phyloP scores from a whole-genome alignment of 2,888 invertebrate species.

The Vanessa cardui region DNA sequence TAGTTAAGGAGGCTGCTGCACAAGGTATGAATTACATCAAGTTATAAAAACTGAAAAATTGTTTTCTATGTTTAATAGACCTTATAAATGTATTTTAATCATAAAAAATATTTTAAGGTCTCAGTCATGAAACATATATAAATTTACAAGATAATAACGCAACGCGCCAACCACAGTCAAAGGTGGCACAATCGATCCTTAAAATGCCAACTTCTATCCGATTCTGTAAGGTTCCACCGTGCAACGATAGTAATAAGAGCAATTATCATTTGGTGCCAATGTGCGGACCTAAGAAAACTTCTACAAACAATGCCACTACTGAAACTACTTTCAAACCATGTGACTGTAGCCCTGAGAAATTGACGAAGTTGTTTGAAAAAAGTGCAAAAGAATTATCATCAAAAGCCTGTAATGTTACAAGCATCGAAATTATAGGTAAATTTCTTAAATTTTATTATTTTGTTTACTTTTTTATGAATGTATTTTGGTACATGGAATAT shows the following conservation, averaged over 20 bases:
- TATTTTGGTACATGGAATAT: not conserved
- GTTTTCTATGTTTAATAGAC: not conserved
- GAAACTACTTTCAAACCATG: conserved; percentile 25
- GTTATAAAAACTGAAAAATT: not conserved
- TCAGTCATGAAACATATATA: conserved; percentile 22
- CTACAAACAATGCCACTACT: too few relatives aligned
- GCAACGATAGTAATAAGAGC: conserved; percentile 27
- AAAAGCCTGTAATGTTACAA: conserved; percentile 23
- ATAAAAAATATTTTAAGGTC: conserved; percentile 23
- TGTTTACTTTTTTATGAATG: not conserved
- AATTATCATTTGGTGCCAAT: not conserved
- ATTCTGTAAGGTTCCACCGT: conserved; percentile 30
- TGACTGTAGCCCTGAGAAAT: conserved; percentile 26
- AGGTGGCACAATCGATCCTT: conserved; percentile 1
- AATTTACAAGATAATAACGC: conserved; percentile 17
- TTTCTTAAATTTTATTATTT: conserved; percentile 6
- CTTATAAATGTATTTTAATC: too few relatives aligned
- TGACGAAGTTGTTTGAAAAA: conserved; percentile 28
- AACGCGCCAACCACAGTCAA: conserved; percentile 10
- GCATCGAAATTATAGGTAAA: conserved; percentile 7
- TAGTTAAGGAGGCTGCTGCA: conserved; percentile 47
- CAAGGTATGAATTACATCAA: conserved; percentile 41
- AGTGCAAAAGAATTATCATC: conserved; percentile 24
- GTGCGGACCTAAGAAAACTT: not conserved
- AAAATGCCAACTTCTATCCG: conserved; percentile 26